phyloP scores from a whole-genome alignment of 2,888 invertebrate species.

The Microdon myrmicae region DNA sequence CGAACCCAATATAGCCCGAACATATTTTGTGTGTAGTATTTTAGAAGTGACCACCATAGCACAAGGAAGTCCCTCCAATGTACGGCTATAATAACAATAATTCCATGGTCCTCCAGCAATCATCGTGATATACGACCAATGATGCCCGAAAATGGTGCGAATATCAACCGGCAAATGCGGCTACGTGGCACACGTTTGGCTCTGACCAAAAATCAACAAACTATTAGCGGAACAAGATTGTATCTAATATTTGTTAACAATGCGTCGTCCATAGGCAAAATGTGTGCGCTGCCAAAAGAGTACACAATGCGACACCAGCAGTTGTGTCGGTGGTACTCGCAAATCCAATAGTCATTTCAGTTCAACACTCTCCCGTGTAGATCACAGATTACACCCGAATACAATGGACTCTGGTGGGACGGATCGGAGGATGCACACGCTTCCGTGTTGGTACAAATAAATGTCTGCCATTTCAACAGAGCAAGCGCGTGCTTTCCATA shows the following conservation, averaged over 20 bases:
- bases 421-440: conserved; percentile 9
- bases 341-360: conserved; percentile 3
- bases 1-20: conserved; percentile 41
- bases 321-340: conserved; percentile 1
- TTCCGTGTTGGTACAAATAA: conserved; percentile 39
- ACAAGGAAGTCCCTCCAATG: conserved; percentile 21
- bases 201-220: conserved; percentile 29
- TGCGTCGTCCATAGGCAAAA: conserved; percentile 50
- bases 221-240: conserved; percentile 48
- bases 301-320: conserved; percentile 41
- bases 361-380: conserved; percentile 28
- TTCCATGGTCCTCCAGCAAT: conserved; percentile 21
- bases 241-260: conserved; percentile 50
- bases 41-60: too few relatives aligned
- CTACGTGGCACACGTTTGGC: conserved; percentile 35
- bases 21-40: conserved; percentile 42
- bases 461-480: conserved; percentile 22
- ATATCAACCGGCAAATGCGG: conserved; percentile 9
- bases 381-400: conserved; percentile 40
- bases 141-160: conserved; percentile 47
- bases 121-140: conserved; percentile 49
- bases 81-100: conserved; percentile 37
- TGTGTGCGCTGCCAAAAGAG: conserved; percentile 41
- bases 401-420: conserved; percentile 25
- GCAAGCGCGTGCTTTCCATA: conserved; percentile 31